Evolutionary conservation across 2,797 vertebrate genomes (phyloP), one percentile per base, ranked within the genome.

Genomic region (Glossophaga mutica): DNA sequence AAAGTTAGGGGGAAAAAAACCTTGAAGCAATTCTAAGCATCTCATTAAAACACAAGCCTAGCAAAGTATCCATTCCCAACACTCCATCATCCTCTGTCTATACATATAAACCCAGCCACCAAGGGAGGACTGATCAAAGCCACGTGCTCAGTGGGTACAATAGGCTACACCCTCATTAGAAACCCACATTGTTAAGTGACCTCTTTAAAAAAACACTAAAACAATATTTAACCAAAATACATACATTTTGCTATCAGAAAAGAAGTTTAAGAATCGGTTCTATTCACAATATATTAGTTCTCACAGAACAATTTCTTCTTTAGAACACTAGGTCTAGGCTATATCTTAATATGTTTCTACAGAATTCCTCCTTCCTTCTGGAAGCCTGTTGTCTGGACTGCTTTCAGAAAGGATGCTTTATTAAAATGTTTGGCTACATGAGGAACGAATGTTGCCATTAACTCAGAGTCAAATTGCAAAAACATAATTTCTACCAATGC

Each of bases 401-500:
- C 46, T 74, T 86, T 92, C 59, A 93, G 62, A 94, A 96, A 81
- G 15, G 32, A 84, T 82, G 34, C 39, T 96, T 90, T 88, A 59
- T 67, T 93, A 93, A 88, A n/a, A 95, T 82, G 68, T 37, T 74
- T 74, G 24, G 44, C 50, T 65, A 86, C 22, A 89, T 0, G 6
- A 79, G 48, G 52, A 91, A 19, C 55, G 94, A 97, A 96, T 90
- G 68, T 59, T 96, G 19, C 77, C 70, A 78, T 89, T 87, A 94
- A 89, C 55, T 91, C 42, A 67, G 50, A 90, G 11, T 92, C 44
- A 81, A 95, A 76, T 76, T 77, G 39, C 84, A 90, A 86, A 95
- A 77, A 79, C 44, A 39, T 55, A 83, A 90, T 42, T 94, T 87
- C 79, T 81, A 89, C 68, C 52, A 52, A n/a, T 9, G 52, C 32